Evolutionary conservation across 2,888 invertebrate genomes (phyloP).

Genomic region (Ormia ochracea): DNA sequence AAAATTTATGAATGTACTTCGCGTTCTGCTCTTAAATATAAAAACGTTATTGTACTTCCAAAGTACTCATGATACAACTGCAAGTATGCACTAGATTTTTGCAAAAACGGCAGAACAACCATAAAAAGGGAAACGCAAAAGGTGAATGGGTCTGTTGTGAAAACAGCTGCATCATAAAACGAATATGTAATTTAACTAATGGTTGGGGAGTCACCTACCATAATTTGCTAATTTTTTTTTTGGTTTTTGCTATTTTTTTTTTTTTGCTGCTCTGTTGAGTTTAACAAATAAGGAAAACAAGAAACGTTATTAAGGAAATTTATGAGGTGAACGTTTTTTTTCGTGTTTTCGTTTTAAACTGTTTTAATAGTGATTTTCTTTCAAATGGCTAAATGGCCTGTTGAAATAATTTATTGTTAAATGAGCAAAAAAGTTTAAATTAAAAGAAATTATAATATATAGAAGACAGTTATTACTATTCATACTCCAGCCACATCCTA

Average conservation of each 20-base stretch:
- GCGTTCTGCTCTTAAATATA: slow-evolving; percentile 19
- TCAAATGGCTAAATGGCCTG: slow-evolving; percentile 9
- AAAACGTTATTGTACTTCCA: slow-evolving; percentile 35
- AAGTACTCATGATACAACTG: slow-evolving; percentile 11
- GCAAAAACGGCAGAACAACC: slow-evolving; percentile 46
- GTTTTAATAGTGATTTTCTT: slow-evolving; percentile 12
- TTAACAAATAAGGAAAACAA: slow-evolving; percentile 21
- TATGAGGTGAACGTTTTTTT: slow-evolving; percentile 30
- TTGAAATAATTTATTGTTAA: background rate
- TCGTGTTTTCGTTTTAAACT: slow-evolving; percentile 21
- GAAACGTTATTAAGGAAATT: slow-evolving; percentile 49
- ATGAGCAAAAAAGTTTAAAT: too few relatives aligned
- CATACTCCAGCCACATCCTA: too few relatives aligned
- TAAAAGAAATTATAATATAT: too few relatives aligned
- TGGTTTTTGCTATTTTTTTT: background rate
- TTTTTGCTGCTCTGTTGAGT: slow-evolving; percentile 24
- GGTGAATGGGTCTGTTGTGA: slow-evolving; percentile 42
- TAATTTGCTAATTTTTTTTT: slow-evolving; percentile 53
- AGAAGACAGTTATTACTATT: too few relatives aligned
- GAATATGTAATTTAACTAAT: slow-evolving; percentile 57
- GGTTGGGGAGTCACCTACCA: slow-evolving; percentile 57
- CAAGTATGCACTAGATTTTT: slow-evolving; percentile 23
- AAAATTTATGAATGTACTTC: slow-evolving; percentile 48
- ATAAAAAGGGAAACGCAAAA: slow-evolving; percentile 50
- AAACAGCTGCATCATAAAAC: slow-evolving; percentile 54